These are phyloP conservation scores for Coelopa pilipes DNA, from an alignment of 2,888 invertebrate genomes.

Conservation along the genomic window DNA sequence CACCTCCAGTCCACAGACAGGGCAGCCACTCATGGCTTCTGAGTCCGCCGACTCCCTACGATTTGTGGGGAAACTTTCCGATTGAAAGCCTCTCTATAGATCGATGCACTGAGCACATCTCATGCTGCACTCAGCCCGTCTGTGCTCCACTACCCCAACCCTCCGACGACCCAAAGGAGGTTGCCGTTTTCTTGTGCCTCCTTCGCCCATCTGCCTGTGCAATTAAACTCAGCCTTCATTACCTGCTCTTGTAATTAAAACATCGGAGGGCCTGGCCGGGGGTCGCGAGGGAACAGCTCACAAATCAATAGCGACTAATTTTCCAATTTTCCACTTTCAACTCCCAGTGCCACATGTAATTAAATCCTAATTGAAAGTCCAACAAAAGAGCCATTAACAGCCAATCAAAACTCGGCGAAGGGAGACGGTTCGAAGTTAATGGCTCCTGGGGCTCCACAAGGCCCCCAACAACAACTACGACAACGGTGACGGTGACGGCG, in stretches of 20 bases:
- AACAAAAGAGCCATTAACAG: constrained; percentile 25
- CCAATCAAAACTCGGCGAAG: constrained; percentile 12
- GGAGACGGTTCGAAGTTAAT: not conserved
- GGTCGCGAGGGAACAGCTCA: not conserved
- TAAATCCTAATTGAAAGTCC: constrained; percentile 27
- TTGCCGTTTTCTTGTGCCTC: not conserved
- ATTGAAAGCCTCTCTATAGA: not conserved
- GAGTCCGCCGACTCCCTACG: no score
- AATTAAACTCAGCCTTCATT: constrained; percentile 3
- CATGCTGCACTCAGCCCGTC: no score
- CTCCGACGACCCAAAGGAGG: no score
- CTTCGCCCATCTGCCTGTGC: not conserved
- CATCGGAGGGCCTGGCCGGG: not conserved
- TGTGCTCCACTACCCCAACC: no score
- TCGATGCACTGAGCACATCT: not conserved
- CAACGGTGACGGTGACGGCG: no score
- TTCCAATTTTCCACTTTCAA: constrained; percentile 3
- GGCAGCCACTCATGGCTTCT: no score
- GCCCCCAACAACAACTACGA: no score
- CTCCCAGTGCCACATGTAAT: not conserved
- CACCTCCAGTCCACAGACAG: no score
- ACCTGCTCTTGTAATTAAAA: constrained; percentile 19
- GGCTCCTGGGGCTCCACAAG: not conserved
- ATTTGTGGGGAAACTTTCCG: no score
- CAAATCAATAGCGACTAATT: constrained; percentile 18